Conservation (phyloP, 53 echinoderm and acorn worm genomes). For the Apostichopus leukothele region DNA sequence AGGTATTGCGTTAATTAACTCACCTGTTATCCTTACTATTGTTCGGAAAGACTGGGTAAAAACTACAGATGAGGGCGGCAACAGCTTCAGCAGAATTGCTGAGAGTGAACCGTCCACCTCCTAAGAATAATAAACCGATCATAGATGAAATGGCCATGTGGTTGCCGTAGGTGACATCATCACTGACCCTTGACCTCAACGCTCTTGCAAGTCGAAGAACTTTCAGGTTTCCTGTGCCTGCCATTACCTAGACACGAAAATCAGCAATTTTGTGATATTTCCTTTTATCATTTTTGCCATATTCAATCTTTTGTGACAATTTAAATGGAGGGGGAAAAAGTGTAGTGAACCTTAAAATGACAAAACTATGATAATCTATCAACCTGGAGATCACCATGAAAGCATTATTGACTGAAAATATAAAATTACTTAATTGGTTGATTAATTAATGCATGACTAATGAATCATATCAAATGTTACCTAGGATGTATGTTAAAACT, state of each 20-base stretch:
- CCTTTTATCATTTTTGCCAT: no score
- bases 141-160: constrained; percentile 95
- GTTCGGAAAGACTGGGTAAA: constrained; percentile 88
- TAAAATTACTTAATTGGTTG: no score
- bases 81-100: constrained; percentile 71
- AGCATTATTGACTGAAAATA: no score
- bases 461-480: neutral
- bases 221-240: constrained; percentile 90
- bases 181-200: constrained; percentile 63
- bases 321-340: no score
- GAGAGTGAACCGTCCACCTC: constrained; percentile 89
- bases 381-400: no score
- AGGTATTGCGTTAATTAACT: neutral
- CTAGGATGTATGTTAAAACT: no score
- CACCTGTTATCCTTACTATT: constrained; percentile 98
- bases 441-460: no score
- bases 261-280: neutral
- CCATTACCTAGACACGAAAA: constrained; percentile 73
- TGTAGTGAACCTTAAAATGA: no score
- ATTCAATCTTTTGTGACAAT: no score
- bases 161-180: constrained; percentile 82
- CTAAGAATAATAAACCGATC: constrained; percentile 90
- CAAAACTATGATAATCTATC: no score
- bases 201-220: constrained; percentile 75
- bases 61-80: constrained; percentile 79